Conservation (phyloP, 1,140 invertebrate species). For the Calosoma granatense region DNA sequence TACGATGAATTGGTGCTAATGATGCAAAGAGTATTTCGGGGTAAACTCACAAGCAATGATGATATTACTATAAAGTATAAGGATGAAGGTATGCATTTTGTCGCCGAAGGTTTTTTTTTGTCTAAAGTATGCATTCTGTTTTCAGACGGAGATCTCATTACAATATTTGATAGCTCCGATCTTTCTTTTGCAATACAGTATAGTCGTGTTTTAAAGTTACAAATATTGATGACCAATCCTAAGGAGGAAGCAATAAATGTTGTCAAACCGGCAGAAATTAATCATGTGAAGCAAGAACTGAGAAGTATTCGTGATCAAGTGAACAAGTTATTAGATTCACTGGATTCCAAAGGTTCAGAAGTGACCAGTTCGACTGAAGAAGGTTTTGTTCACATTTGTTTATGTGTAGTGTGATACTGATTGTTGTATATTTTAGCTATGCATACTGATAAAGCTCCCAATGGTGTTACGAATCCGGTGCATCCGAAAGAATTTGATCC, state of each 20-base stretch:
- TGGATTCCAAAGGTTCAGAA: conserved; percentile 30
- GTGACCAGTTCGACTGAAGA: conserved; percentile 7
- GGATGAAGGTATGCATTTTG: conserved; percentile 50
- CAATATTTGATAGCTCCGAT: conserved; percentile 65
- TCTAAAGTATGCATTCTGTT: conserved; percentile 20
- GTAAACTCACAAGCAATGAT: conserved; percentile 52
- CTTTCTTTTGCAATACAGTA: conserved; percentile 63
- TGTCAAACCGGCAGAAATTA: conserved; percentile 28
- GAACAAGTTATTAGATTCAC: conserved; percentile 44
- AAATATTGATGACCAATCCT: conserved; percentile 42
- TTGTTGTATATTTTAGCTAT: neutral
- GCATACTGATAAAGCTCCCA: conserved; percentile 10
- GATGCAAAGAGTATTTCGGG: conserved; percentile 66
- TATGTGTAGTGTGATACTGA: too few species aligned
- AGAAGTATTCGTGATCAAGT: conserved; percentile 48
- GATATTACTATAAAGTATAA: conserved; percentile 66
- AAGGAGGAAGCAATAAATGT: conserved; percentile 18
- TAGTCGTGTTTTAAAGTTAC: conserved; percentile 55
- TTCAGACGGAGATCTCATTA: conserved; percentile 64
- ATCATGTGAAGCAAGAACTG: conserved; percentile 44
- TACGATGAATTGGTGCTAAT: conserved; percentile 68
- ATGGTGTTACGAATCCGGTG: conserved; percentile 17
- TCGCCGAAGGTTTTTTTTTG: conserved; percentile 9
- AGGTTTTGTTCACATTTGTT: conserved; percentile 12
- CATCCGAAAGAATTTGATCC: conserved; percentile 35